Conservation (phyloP, 1,140 invertebrate species). For the Procambarus virginalis region DNA sequence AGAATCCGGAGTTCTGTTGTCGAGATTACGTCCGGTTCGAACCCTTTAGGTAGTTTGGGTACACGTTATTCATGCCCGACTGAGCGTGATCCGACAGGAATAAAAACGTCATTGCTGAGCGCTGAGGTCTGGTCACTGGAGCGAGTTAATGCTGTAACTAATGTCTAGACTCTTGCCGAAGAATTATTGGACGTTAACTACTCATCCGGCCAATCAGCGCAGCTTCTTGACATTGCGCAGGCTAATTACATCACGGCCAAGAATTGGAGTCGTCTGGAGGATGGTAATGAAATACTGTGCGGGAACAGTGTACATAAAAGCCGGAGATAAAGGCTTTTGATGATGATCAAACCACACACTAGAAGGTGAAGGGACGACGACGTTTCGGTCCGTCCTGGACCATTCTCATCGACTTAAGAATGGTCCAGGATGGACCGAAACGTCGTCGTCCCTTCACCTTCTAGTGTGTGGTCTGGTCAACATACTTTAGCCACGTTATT, state of each 20-base stretch:
- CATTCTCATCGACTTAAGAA: no score
- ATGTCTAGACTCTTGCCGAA: conserved; percentile 50
- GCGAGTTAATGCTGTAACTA: conserved; percentile 63
- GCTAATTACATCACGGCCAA: conserved; percentile 39
- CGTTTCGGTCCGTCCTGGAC: no score
- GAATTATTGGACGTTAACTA: conserved; percentile 60
- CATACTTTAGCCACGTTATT: no score
- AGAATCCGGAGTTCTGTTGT: neutral
- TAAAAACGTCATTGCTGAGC: conserved; percentile 17
- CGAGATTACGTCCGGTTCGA: conserved; percentile 51
- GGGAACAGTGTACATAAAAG: no score
- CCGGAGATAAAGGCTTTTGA: no score
- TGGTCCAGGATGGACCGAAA: no score
- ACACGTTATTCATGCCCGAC: conserved; percentile 61
- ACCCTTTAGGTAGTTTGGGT: conserved; percentile 62
- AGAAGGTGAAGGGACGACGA: no score
- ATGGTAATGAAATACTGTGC: conserved; percentile 31
- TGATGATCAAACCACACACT: no score
- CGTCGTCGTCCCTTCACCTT: no score
- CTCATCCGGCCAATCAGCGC: conserved; percentile 49
- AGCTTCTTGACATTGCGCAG: conserved; percentile 49
- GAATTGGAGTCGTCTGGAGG: conserved; percentile 20
- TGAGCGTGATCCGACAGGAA: conserved; percentile 59
- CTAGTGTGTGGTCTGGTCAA: no score
- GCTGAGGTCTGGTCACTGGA: conserved; percentile 37